Conservation (phyloP, 92 coral and sea anemone genomes). For the Umimayanthus chanpuru region DNA sequence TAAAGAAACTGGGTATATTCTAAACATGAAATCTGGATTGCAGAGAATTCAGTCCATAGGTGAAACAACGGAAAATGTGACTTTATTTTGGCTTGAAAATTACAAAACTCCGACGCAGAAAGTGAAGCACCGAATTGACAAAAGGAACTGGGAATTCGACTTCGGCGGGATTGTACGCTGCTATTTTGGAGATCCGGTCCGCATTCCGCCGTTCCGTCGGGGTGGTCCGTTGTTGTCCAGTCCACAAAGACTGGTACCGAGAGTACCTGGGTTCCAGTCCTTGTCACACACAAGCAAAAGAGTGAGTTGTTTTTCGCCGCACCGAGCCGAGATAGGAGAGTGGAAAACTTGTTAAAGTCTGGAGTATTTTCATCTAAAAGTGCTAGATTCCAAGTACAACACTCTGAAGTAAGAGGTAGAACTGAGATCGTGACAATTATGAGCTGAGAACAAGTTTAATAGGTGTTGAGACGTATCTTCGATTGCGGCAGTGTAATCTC, state of each 20-base stretch:
- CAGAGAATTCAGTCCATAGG: too few relatives aligned
- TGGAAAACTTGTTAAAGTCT: background rate
- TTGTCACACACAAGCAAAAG: background rate
- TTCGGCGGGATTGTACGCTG: too few relatives aligned
- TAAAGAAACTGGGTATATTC: too few relatives aligned
- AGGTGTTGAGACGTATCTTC: background rate
- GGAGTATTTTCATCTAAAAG: background rate
- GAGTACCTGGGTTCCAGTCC: background rate
- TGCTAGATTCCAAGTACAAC: background rate
- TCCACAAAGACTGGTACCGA: slow-evolving; percentile 38
- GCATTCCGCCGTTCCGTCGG: slow-evolving; percentile 3
- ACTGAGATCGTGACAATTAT: background rate
- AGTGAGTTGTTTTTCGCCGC: background rate
- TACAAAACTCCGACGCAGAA: too few relatives aligned
- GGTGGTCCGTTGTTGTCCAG: background rate
- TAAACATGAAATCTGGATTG: too few relatives aligned
- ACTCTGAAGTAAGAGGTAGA: background rate
- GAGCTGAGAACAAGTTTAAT: slow-evolving; percentile 1
- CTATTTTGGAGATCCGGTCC: background rate
- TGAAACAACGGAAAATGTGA: too few relatives aligned
- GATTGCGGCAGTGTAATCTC: background rate
- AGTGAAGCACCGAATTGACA: too few relatives aligned
- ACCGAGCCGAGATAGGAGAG: background rate
- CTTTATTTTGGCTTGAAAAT: too few relatives aligned
- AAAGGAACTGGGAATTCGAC: too few relatives aligned